These are phyloP conservation scores for Selene dorsalis DNA, from an alignment of 2,797 vertebrate genomes.

Conservation along the genomic window DNA sequence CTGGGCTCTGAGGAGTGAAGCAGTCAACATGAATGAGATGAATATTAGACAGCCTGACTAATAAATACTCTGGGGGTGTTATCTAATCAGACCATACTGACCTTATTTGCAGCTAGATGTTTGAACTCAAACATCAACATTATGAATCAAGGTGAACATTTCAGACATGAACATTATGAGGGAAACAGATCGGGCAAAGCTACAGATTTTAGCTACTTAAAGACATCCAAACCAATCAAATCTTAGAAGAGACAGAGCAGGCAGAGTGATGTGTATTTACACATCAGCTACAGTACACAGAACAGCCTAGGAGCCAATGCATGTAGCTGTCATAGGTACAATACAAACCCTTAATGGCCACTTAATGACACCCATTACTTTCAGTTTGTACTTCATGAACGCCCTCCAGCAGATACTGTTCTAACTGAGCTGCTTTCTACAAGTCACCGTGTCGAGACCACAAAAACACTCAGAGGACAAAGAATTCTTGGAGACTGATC, in stretches of 20 bases:
- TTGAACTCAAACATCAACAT: neutral
- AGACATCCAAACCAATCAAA: neutral
- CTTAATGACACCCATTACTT: neutral
- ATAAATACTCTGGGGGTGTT: neutral
- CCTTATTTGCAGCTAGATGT: neutral
- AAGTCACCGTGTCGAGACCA: neutral
- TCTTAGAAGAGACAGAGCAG: neutral
- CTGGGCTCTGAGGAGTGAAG: constrained; percentile 81
- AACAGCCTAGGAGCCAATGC: neutral
- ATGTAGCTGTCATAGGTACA: neutral
- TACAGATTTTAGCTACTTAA: neutral
- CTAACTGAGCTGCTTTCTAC: neutral
- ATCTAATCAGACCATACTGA: neutral
- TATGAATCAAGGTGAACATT: neutral
- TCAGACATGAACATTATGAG: no score
- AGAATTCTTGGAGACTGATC: neutral
- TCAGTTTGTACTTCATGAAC: neutral
- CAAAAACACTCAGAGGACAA: constrained; percentile 5
- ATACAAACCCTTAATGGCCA: neutral
- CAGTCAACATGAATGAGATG: neutral
- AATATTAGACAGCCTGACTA: neutral
- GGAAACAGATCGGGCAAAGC: neutral
- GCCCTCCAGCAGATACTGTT: neutral
- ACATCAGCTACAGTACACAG: neutral
- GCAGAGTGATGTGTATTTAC: neutral